A percentile compares a stretch with the other conserved stretches of the same genome.
phyloP scores from a whole-genome alignment of 2,113 vertebrate species.

The Myotis brandtii region DNA sequence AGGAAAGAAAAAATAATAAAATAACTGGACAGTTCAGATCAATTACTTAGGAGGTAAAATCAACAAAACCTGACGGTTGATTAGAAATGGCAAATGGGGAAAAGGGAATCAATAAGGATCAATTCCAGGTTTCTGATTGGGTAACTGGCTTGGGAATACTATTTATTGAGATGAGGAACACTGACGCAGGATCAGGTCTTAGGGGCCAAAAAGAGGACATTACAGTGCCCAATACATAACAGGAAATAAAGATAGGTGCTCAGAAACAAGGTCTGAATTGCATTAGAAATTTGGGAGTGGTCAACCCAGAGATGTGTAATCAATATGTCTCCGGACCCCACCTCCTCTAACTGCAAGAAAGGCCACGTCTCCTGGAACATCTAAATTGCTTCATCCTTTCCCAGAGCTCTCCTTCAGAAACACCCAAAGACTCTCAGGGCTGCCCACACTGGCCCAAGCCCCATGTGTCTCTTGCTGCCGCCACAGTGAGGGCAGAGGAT shows the following conservation, averaged over 20 bases:
- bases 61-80: background rate
- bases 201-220: background rate
- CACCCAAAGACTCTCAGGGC: background rate
- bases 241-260: background rate
- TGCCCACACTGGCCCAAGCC: background rate
- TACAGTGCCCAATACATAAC: background rate
- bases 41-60: background rate
- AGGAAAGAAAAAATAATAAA: background rate
- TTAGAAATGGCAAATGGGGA: background rate
- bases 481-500: background rate
- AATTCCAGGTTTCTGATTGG: background rate
- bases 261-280: background rate
- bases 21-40: background rate
- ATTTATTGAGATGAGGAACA: background rate
- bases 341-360: background rate
- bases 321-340: background rate
- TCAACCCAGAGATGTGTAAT: background rate
- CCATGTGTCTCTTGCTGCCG: background rate
- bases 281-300: background rate
- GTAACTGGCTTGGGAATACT: background rate
- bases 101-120: background rate
- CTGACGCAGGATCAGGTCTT: background rate
- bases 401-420: background rate
- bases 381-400: background rate
- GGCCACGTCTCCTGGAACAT: background rate